Base-by-base conservation (phyloP, 30 jellyfish, hydroid and myxozoan genomes). In the Aurelia sp. region DNA sequence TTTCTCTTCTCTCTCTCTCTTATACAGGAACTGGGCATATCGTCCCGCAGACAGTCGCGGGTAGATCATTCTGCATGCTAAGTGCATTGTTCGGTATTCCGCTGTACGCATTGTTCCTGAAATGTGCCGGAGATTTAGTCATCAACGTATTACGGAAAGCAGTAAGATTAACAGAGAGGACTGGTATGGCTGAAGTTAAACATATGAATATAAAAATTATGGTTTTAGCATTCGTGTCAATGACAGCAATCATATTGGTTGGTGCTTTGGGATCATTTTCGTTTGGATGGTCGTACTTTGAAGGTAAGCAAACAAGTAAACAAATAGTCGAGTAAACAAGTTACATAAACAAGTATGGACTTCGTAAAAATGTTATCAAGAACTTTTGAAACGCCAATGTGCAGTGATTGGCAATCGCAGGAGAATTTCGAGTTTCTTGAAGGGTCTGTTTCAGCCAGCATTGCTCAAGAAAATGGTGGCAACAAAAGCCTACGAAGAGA, bases 51-150 rank as follows among this genome's bases (percentile, higher is more conserved):
- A 80, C 90, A 20, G 19, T 80, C 35, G 83, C 60, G 19, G 90
- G 90, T 1, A 13, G 90, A 4, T 53, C 63, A 53, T 80, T 65
- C 62, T 62, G 82, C 81, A 80, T 80, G 78, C 73, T 80, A 21
- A 64, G 81, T 66, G 83, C 82, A 17, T 40, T 80, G 74, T 27
- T 80, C 20, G 90, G 90, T 9, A 80, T 80, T n/a, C 90, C 90
- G 6, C 44, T 80, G 71, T 80, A 80, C 41, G 90, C 90, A 9
- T 57, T 80, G 52, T 80, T 80, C 55, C 62, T 80, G 18, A 80
- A 80, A 73, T 10, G 69, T 48, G 90, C 82, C 74, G 90, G 90
- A 16, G 90, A 80, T 17, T 64, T 15, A 55, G 69, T 80, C 79
- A 64, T 67, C 82, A 19, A 67, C 66, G 35, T 80, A 31, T n/a